phyloP scores from a whole-genome alignment of 1,140 invertebrate genomes.

The Pseudobourletiella spinata region DNA sequence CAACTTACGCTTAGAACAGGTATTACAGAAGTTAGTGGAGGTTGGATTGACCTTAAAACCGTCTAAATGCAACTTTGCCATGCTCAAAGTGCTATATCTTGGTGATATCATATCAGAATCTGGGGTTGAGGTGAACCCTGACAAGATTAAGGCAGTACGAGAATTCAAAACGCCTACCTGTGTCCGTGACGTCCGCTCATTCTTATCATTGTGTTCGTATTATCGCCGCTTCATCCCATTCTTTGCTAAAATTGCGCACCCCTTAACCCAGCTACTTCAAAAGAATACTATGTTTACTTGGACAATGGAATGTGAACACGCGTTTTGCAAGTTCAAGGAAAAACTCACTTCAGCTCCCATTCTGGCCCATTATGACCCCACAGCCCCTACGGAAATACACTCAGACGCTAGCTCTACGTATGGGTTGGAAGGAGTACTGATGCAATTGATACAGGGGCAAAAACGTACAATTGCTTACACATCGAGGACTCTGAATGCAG shows the following conservation, averaged over 20 bases:
- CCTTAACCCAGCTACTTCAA: constrained; percentile 19
- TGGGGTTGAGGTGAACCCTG: constrained; percentile 39
- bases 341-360: constrained; percentile 26
- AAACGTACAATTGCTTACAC: constrained; percentile 44
- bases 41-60: constrained; percentile 28
- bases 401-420: constrained; percentile 45
- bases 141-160: constrained; percentile 38
- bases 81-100: constrained; percentile 38
- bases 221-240: constrained; percentile 40
- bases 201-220: constrained; percentile 31
- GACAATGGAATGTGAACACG: not conserved
- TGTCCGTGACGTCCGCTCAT: constrained; percentile 31
- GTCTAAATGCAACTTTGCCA: constrained; percentile 37
- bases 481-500: constrained; percentile 12
- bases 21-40: constrained; percentile 14
- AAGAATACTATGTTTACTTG: not conserved
- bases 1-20: constrained; percentile 26
- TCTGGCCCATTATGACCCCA: constrained; percentile 23
- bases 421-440: constrained; percentile 45
- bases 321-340: not conserved
- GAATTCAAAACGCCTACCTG: constrained; percentile 37
- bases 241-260: constrained; percentile 29
- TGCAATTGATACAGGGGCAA: constrained; percentile 40
- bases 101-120: constrained; percentile 39
- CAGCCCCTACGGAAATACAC: constrained; percentile 37